Percentiles rank a stretch among this genome's conserved stretches.
Conservation (phyloP, 2,888 invertebrate species). For the Lamproptera curius region DNA sequence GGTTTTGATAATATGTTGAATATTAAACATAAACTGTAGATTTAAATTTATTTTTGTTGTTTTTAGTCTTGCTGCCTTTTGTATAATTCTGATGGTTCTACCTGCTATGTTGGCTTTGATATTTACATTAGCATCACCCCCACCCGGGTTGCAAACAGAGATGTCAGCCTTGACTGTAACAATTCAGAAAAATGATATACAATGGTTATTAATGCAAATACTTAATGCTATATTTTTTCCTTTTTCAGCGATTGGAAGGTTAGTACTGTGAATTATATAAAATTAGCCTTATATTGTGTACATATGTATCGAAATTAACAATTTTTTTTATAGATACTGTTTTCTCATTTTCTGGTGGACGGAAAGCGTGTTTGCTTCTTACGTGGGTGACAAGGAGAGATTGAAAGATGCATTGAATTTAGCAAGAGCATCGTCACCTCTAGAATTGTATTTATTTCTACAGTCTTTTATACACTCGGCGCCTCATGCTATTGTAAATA, state of each 20-base stretch:
- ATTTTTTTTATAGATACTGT: conserved; percentile 76
- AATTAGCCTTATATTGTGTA: not conserved
- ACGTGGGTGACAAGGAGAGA: conserved; percentile 74
- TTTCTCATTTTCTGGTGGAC: conserved; percentile 87
- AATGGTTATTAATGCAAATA: conserved; percentile 66
- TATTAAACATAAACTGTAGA: no score
- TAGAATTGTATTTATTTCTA: conserved; percentile 86
- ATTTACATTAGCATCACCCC: conserved; percentile 78
- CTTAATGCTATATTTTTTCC: conserved; percentile 76
- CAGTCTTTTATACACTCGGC: conserved; percentile 88
- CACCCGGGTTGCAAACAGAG: conserved; percentile 73
- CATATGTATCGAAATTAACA: no score
- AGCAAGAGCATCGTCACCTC: conserved; percentile 81
- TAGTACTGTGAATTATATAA: conserved; percentile 5
- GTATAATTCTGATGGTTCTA: conserved; percentile 55
- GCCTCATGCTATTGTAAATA: conserved; percentile 81
- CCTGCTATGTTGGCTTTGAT: conserved; percentile 79
- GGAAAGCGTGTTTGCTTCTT: conserved; percentile 80
- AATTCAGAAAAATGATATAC: conserved; percentile 59
- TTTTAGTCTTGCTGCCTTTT: conserved; percentile 37
- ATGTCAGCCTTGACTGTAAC: conserved; percentile 57
- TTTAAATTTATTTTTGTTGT: not conserved
- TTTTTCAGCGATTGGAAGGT: conserved; percentile 81
- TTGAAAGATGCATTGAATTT: conserved; percentile 78
- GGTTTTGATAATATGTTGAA: conserved; percentile 20